Evolutionary conservation across 1,140 invertebrate species (phyloP), one percentile per base, ranked within the genome.

Genomic region (Pinna nobilis): DNA sequence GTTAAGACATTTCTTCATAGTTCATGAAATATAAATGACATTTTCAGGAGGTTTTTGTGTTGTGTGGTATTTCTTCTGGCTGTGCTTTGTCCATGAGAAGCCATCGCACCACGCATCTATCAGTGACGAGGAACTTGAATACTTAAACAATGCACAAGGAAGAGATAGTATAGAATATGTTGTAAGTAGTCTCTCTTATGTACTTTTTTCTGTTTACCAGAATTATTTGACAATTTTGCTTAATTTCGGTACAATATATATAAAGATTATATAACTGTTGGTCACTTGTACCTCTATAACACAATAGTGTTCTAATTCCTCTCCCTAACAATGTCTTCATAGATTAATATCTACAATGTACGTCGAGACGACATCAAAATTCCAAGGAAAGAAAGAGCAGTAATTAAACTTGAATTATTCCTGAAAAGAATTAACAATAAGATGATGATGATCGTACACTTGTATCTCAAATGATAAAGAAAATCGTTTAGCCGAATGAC

Each of bases 71-170:
- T 30, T 84, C n/a, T 28, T 79, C 4, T 87, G 82, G 80, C 20
- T 82, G 44, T 79, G 72, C 53, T 30, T 86, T 6, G 61, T 79
- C 0, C 81, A 83, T 47, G 85, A 87, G 44, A 84, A 78, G 33
- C 87, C 87, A 3, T 76, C 74, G 7, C 69, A 82, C 51, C 82
- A 88, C 76, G 74, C 77, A 1, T 65, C 47, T 15, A 87, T 88
- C 51, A 84, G 79, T 51, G 70, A 80, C 28, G 63, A 76, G 18
- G 87, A 88, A 69, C 77, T 79, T 4, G 64, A 74, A 18, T 81
- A 78, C 41, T 79, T 88, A 9, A 57, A 78, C 30, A 77, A 79
- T 13, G 57, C 76, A 33, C 85, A 88, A 71, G 85, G 86, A 11
- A 59, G 74, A 23, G 78, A 82, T 20, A 70, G 72, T 11, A 71